These are phyloP conservation scores for Drosophila nigritarsus DNA, from an alignment of 2,888 invertebrate species.

Conservation along the genomic window DNA sequence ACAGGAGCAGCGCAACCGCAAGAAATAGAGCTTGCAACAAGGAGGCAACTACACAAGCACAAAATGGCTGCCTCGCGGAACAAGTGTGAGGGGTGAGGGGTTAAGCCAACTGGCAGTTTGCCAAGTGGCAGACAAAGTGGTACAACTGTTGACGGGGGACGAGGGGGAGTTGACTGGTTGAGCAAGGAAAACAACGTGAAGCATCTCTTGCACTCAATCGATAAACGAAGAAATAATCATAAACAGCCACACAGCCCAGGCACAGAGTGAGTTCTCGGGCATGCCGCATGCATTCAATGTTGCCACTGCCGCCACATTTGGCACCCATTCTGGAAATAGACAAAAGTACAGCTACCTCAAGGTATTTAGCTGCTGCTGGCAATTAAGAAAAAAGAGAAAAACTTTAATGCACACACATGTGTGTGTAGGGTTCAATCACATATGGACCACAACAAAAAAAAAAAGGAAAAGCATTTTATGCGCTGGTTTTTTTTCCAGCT, in stretches of 20 bases:
- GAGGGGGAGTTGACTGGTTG: neutral
- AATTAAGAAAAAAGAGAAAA: conserved; percentile 27
- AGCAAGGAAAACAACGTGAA: conserved; percentile 37
- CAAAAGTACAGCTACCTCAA: conserved; percentile 25
- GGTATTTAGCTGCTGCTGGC: conserved; percentile 26
- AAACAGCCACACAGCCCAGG: conserved; percentile 37
- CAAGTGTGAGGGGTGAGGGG: conserved; percentile 33
- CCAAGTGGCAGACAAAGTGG: conserved; percentile 30
- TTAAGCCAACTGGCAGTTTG: conserved; percentile 43
- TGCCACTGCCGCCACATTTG: conserved; percentile 35
- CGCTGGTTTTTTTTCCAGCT: conserved; percentile 9
- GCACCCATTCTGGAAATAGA: conserved; percentile 61
- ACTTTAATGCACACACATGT: conserved; percentile 9
- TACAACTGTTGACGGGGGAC: neutral
- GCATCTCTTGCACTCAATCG: conserved; percentile 53
- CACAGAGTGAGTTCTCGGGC: neutral
- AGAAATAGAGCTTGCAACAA: conserved; percentile 42
- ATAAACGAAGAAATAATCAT: conserved; percentile 58
- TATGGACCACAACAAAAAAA: conserved; percentile 7
- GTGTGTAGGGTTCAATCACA: conserved; percentile 75
- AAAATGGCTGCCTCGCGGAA: conserved; percentile 51
- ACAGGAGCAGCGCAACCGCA: conserved; percentile 44
- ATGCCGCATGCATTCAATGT: conserved; percentile 34
- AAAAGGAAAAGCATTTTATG: neutral
- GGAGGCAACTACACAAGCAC: conserved; percentile 32